Evolutionary conservation across 2,888 invertebrate genomes (phyloP).

Genomic region (Trimorus sp.): DNA sequence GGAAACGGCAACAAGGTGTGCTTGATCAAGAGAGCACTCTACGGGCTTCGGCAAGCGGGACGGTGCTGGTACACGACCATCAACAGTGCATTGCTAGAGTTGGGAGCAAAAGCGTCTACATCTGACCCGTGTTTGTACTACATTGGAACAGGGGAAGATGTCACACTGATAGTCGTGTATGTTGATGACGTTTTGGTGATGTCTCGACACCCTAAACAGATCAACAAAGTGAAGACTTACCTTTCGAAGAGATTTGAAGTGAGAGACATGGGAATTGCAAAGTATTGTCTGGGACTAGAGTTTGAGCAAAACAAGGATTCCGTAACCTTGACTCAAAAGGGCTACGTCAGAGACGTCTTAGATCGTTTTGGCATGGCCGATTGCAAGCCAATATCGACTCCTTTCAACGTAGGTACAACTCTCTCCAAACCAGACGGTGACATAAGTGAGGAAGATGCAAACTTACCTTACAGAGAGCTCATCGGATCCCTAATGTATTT

Average conservation of each 20-base stretch:
- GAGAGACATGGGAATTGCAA: conserved; percentile 40
- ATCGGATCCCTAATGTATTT: conserved; percentile 60
- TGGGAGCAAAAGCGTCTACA: conserved; percentile 4
- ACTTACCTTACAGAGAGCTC: conserved; percentile 42
- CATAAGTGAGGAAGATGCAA: background rate
- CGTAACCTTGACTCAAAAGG: conserved; percentile 26
- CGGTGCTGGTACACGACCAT: conserved; percentile 56
- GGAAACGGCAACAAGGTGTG: conserved; percentile 45
- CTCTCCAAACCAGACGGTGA: no score
- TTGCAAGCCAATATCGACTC: background rate
- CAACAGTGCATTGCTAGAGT: background rate
- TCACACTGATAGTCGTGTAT: conserved; percentile 4
- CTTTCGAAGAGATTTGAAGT: conserved; percentile 46
- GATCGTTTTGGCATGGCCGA: conserved; percentile 6
- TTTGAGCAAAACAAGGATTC: conserved; percentile 26
- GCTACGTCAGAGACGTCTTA: background rate
- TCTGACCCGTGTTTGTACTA: conserved; percentile 3
- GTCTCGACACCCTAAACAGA: conserved; percentile 26
- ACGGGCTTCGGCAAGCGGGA: conserved; percentile 60
- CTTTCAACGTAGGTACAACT: background rate
- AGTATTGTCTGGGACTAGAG: conserved; percentile 58
- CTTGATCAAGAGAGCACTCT: conserved; percentile 56
- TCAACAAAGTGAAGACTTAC: conserved; percentile 38
- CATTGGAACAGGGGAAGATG: conserved; percentile 8
- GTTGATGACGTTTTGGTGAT: conserved; percentile 17